Percentiles rank a stretch among this genome's conserved stretches.
These are phyloP conservation scores for Phataginus tricuspis DNA, from an alignment of 2,797 vertebrate genomes.

Conservation along the genomic window DNA sequence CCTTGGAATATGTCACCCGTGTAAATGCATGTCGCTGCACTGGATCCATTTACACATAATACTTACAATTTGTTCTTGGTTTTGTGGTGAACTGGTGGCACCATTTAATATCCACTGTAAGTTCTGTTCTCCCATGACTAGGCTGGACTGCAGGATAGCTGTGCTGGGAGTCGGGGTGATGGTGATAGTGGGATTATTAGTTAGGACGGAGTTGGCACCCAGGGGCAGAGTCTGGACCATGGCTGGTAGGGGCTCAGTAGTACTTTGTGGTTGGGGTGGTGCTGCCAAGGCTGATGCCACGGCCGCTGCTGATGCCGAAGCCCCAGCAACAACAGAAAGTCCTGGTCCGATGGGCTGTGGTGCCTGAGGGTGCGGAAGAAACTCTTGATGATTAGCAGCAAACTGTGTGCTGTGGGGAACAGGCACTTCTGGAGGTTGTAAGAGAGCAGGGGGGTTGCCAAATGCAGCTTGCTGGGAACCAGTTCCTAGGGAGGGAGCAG, in stretches of 20 bases:
- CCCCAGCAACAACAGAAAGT: conserved; percentile 85
- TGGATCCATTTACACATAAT: background rate
- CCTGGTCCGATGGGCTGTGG: conserved; percentile 85
- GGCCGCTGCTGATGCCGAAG: conserved; percentile 80
- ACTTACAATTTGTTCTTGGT: conserved; percentile 94
- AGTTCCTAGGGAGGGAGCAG: conserved; percentile 86
- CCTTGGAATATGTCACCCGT: background rate
- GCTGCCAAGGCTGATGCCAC: conserved; percentile 65
- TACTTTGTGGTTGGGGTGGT: conserved; percentile 74
- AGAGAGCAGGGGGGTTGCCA: conserved; percentile 86
- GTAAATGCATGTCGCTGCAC: background rate
- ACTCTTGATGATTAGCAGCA: conserved; percentile 89
- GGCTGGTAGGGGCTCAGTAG: conserved; percentile 86
- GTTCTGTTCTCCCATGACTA: conserved; percentile 98
- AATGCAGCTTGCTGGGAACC: conserved; percentile 84
- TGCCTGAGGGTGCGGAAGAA: conserved; percentile 88
- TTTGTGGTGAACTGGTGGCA: conserved; percentile 92
- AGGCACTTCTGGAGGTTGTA: conserved; percentile 90
- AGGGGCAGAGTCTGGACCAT: conserved; percentile 92
- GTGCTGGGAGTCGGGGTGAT: conserved; percentile 91
- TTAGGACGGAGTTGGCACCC: conserved; percentile 88
- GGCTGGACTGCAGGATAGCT: conserved; percentile 92
- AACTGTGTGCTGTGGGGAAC: conserved; percentile 89
- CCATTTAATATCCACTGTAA: conserved; percentile 98
- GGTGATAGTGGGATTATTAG: conserved; percentile 91